Evolutionary conservation across 2,888 invertebrate genomes (phyloP), one percentile per base, ranked within the genome.

Genomic region (Eueremaeus valkanovi): DNA sequence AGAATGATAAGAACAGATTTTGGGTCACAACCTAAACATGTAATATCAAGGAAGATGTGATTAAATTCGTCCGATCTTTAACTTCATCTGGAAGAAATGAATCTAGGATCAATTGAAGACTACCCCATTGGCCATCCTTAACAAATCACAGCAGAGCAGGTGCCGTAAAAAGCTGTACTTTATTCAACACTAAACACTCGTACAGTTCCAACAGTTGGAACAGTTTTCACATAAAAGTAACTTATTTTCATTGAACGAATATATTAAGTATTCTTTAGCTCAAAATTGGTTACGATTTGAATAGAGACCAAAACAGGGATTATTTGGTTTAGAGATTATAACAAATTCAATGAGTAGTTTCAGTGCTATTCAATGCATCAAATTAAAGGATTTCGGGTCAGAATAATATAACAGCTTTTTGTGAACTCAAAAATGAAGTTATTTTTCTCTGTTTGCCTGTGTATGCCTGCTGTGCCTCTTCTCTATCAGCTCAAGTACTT

Each of bases 381-480:
- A 68, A 68, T 68, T 68, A 68, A 68, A 68, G 40, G 68, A 68
- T 68, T 68, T 68, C 33, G 24, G 40, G 21, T 68, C 24, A 68
- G 68, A 29, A 36, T 68, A 68, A 68, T 68, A 68, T 68, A 40
- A 40, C 68, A 68, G 40, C 24, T 36, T 68, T 58, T 68, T 68
- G 68, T 68, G 68, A 40, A 21, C 68, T 68, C 40, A 68, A 68
- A 66, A 68, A 68, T 68, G 68, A 68, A 68, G 68, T 68, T 68
- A 68, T 68, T 68, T 68, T 40, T 21, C 68, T 36, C 68, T 24
- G 40, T 40, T 68, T 11, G 0, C 68, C 16, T n/a, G 68, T 24
- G 40, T 40, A 40, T 11, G 0, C 68, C 16, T n/a, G 68, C 68
- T 40, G 68, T 68, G 68, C 36, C 68, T 68, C 31, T n/a, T n/a